A percentile compares a stretch with the other conserved stretches of the same genome.
These are phyloP conservation scores for Mobula birostris DNA, from an alignment of 2,113 vertebrate species.

Conservation along the genomic window DNA sequence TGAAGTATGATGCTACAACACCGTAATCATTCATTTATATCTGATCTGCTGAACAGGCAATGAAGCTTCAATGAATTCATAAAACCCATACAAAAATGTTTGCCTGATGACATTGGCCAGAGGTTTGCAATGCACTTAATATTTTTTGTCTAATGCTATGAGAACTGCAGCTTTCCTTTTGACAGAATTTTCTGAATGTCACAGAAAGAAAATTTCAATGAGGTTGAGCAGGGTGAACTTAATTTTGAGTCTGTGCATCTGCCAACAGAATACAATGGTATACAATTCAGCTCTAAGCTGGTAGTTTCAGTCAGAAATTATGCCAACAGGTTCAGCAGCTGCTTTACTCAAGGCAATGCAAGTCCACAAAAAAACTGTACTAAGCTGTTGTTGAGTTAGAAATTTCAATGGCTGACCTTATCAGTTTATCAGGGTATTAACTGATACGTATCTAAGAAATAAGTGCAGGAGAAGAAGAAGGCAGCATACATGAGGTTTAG, in stretches of 20 bases:
- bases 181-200: not conserved
- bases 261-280: not conserved
- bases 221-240: not conserved
- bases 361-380: not conserved
- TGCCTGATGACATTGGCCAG: not conserved
- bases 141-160: not conserved
- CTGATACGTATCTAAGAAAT: not conserved
- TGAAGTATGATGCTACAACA: not conserved
- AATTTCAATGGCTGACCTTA: not conserved
- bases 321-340: not conserved
- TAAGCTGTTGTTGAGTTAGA: not conserved
- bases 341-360: not conserved
- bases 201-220: not conserved
- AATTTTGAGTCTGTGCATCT: not conserved
- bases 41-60: not conserved
- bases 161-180: not conserved
- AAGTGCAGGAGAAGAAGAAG: no score
- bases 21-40: not conserved
- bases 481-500: no score
- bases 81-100: not conserved
- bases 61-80: not conserved
- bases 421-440: not conserved
- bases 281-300: not conserved
- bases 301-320: not conserved
- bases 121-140: not conserved